Conservation (phyloP, 2,888 invertebrate species). For the Tineola bisselliella region DNA sequence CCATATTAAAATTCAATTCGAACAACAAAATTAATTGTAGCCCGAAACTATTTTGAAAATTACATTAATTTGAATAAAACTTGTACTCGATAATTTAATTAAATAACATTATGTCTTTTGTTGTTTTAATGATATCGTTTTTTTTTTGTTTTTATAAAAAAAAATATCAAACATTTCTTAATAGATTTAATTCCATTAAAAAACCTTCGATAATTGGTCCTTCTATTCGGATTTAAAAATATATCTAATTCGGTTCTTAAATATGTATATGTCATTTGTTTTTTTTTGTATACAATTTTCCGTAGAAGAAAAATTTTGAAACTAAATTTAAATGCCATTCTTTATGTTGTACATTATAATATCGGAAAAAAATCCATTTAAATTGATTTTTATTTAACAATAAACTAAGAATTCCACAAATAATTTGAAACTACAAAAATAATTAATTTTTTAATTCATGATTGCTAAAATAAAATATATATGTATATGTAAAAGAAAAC, state of each 20-base stretch:
- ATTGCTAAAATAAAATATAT: conserved; percentile 18
- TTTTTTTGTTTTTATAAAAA: too few species aligned
- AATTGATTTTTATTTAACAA: conserved; percentile 19
- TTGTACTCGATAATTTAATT: conserved; percentile 67
- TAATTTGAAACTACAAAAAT: conserved; percentile 39
- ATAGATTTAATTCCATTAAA: not conserved
- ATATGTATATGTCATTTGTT: not conserved
- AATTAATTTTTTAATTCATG: not conserved
- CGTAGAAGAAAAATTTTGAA: conserved; percentile 16
- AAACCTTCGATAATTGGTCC: not conserved
- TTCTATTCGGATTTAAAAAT: not conserved
- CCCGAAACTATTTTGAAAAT: conserved; percentile 61
- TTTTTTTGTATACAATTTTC: not conserved
- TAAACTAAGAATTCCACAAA: conserved; percentile 42
- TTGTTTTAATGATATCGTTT: conserved; percentile 21
- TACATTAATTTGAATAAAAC: conserved; percentile 41
- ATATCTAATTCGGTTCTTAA: not conserved
- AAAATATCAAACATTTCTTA: too few species aligned
- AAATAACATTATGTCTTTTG: conserved; percentile 65
- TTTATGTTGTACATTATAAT: conserved; percentile 60
- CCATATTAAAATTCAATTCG: too few species aligned
- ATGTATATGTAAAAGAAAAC: conserved; percentile 43
- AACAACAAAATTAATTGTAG: conserved; percentile 20
- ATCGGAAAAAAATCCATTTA: too few species aligned
- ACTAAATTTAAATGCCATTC: conserved; percentile 68